Base-by-base conservation (phyloP, 2,888 invertebrate genomes). In the Melipona beecheii region DNA sequence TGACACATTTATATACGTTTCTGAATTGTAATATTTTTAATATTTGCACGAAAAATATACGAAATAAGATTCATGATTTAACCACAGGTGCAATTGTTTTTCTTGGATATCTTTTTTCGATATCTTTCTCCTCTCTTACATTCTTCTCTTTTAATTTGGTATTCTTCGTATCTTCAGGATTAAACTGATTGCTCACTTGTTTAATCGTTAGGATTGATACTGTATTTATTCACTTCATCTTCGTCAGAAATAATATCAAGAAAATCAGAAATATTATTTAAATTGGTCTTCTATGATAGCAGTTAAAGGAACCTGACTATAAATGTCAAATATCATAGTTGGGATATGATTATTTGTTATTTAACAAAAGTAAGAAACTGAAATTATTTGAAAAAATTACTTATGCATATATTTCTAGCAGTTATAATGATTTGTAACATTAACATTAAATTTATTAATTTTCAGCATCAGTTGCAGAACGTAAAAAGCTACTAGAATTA, bases 151-250 rank as follows among this genome's bases (percentile, higher is more conserved):
- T 31, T 17, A n/a, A 19, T 43, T 58, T 60, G 9, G 64, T 58
- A 31, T 36, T 24, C 11, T 73, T 50, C 43, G 78, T 68, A 11
- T 73, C 60, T 31, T 65, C 9, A 15, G 31, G 36, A 31, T 60
- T 65, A 19, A 78, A 60, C 54, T 27, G 60, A 56, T 78, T 80
- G 24, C 81, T 81, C 52, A 66, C 76, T 52, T 75, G 71, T 52
- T 86, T 75, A 65, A 80, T 60, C 17, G 69, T 81, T 19, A 84
- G 82, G 69, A 15, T 85, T 70, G 36, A 60, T 15, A 27, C 80
- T 75, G 68, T 86, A 75, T 50, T 78, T 77, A 58, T 80, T 69
- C 11, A 72, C 78, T n/a, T 81, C 86, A 2, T 86, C 85, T 13
- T 84, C 83, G 50, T 78, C 84, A 11, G 81, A 78, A 62, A 73